Evolutionary conservation across 1,140 invertebrate genomes (phyloP).

Genomic region (Tribolium madens): DNA sequence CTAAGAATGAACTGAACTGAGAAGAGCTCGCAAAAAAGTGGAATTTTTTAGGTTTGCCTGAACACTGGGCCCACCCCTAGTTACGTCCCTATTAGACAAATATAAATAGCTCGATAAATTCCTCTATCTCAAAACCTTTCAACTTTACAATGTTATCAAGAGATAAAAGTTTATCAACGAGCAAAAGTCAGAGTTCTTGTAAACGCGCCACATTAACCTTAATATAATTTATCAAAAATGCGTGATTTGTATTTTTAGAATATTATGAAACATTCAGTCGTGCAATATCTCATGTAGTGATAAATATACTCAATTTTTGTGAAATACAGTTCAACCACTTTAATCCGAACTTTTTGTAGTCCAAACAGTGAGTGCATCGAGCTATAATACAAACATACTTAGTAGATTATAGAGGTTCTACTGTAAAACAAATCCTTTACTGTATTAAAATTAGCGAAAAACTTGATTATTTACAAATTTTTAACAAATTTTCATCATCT

Average conservation of each 20-base stretch:
- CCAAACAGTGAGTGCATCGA: too few species aligned
- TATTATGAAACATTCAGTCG: constrained; percentile 9
- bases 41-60: too few species aligned
- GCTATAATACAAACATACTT: too few species aligned
- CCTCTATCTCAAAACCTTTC: constrained; percentile 16
- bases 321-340: neutral
- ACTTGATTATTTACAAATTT: too few species aligned
- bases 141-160: constrained; percentile 19
- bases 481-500: too few species aligned
- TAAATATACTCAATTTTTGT: neutral
- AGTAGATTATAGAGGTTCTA: too few species aligned
- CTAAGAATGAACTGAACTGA: too few species aligned
- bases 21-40: too few species aligned
- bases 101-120: constrained; percentile 31
- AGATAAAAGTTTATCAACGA: constrained; percentile 33
- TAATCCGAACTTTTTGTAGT: too few species aligned
- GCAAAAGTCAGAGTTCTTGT: constrained; percentile 31
- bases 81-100: neutral
- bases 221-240: constrained; percentile 23
- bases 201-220: constrained; percentile 29
- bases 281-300: neutral
- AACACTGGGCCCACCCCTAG: too few species aligned
- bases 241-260: constrained; percentile 22
- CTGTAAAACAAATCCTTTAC: too few species aligned
- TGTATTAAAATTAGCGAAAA: too few species aligned